Evolutionary conservation across 2,888 invertebrate genomes (phyloP).

Genomic region (Exephanes ischioxanthus): DNA sequence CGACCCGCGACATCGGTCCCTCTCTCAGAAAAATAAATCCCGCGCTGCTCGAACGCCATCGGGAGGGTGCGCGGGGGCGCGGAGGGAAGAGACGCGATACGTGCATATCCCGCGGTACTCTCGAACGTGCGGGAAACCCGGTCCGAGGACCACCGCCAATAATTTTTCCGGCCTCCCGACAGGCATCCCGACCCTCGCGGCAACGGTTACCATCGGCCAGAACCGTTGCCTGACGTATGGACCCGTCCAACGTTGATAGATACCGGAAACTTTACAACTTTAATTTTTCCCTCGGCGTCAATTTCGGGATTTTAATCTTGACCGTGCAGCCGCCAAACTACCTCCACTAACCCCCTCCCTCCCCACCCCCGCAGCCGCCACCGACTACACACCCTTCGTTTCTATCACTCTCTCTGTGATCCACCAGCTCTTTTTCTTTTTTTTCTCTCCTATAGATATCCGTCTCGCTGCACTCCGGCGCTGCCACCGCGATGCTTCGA

Average conservation of each 20-base stretch:
- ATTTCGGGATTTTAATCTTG: constrained; percentile 77
- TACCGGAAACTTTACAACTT: constrained; percentile 80
- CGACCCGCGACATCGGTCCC: constrained; percentile 74
- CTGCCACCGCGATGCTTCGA: constrained; percentile 40
- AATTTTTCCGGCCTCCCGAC: constrained; percentile 70
- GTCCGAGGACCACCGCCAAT: constrained; percentile 70
- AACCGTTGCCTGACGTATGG: constrained; percentile 79
- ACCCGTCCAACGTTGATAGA: constrained; percentile 79
- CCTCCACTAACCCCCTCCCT: background rate
- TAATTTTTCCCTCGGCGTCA: constrained; percentile 76
- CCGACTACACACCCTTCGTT: constrained; percentile 3
- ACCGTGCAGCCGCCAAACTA: constrained; percentile 46
- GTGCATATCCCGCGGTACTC: constrained; percentile 41
- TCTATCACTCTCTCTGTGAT: constrained; percentile 33
- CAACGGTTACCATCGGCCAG: constrained; percentile 59
- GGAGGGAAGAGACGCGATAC: constrained; percentile 4
- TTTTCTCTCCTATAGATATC: background rate
- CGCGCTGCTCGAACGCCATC: constrained; percentile 65
- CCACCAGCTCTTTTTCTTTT: background rate
- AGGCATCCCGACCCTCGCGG: constrained; percentile 49
- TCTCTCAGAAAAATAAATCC: constrained; percentile 80
- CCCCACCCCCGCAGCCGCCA: background rate
- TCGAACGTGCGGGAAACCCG: constrained; percentile 50
- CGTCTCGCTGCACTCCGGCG: constrained; percentile 2
- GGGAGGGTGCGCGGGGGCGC: constrained; percentile 27